These are phyloP conservation scores for Hylaeus volcanicus DNA, from an alignment of 1,140 invertebrate genomes.

Conservation along the genomic window DNA sequence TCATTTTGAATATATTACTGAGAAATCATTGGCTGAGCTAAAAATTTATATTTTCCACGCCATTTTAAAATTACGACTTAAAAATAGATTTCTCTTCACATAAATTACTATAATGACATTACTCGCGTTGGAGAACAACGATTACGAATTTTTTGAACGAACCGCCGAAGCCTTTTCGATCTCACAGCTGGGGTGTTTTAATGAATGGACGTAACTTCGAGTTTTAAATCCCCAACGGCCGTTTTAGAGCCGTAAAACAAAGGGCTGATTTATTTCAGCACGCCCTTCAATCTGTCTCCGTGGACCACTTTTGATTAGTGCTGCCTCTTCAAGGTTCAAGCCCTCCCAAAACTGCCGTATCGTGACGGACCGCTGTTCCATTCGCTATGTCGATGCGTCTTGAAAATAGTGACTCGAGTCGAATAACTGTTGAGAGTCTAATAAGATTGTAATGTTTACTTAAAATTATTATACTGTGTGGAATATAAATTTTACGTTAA, in stretches of 20 bases:
- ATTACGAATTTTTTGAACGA: conserved; percentile 46
- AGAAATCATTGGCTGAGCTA: no score
- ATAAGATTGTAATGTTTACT: not conserved
- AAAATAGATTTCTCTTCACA: not conserved
- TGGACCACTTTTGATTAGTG: conserved; percentile 72
- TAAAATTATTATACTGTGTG: no score
- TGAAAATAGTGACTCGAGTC: not conserved
- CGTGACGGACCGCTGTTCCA: conserved; percentile 10
- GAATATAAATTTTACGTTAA: no score
- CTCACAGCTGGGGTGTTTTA: conserved; percentile 71
- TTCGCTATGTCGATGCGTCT: not conserved
- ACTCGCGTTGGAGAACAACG: not conserved
- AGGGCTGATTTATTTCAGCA: conserved; percentile 75
- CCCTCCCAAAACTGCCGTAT: conserved; percentile 23
- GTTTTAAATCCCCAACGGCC: conserved; percentile 71
- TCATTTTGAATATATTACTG: no score
- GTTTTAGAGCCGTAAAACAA: conserved; percentile 75
- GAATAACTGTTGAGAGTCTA: not conserved
- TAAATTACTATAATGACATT: not conserved
- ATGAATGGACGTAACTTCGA: conserved; percentile 72
- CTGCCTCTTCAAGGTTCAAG: conserved; percentile 56
- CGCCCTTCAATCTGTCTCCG: conserved; percentile 72
- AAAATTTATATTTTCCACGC: not conserved
- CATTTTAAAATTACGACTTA: not conserved
- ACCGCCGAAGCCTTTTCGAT: conserved; percentile 53